A percentile compares a stretch with the other conserved stretches of the same genome.
Evolutionary conservation across 2,797 vertebrate species (phyloP).

Genomic region (Craterocephalus amniculus): DNA sequence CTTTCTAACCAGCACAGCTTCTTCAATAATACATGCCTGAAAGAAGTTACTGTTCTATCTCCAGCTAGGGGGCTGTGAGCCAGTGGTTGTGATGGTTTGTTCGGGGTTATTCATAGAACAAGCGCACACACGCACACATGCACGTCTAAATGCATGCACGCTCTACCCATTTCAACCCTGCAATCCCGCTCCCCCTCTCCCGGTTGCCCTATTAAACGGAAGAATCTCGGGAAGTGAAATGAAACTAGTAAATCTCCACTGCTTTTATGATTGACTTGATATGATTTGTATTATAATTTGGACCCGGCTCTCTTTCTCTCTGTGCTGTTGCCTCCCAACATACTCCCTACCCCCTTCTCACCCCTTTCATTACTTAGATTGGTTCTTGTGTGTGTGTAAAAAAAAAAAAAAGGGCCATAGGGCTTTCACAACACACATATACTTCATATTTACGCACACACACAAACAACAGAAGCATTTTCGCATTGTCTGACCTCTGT

Average conservation of each 20-base stretch:
- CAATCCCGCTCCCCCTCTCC: constrained; percentile 72
- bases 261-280: constrained; percentile 85
- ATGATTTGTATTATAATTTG: constrained; percentile 86
- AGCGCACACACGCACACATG: constrained; percentile 18
- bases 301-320: constrained; percentile 68
- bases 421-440: constrained; percentile 53
- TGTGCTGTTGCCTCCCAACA: constrained; percentile 54
- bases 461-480: constrained; percentile 4
- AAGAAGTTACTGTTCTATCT: constrained; percentile 73
- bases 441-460: constrained; percentile 34
- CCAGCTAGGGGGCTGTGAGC: constrained; percentile 73
- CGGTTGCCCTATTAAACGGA: constrained; percentile 82
- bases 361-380: constrained; percentile 81
- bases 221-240: constrained; percentile 83
- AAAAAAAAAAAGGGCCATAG: constrained; percentile 64
- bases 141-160: constrained; percentile 34
- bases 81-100: constrained; percentile 65
- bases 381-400: constrained; percentile 69
- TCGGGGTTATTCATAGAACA: constrained; percentile 73
- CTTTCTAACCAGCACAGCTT: constrained; percentile 68
- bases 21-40: constrained; percentile 78
- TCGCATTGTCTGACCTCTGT: constrained; percentile 11
- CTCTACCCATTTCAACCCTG: constrained; percentile 71
- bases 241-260: constrained; percentile 83
- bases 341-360: constrained; percentile 58